These are phyloP conservation scores for Sebastes nivosus DNA, from an alignment of 2,797 vertebrate species.

Conservation along the genomic window DNA sequence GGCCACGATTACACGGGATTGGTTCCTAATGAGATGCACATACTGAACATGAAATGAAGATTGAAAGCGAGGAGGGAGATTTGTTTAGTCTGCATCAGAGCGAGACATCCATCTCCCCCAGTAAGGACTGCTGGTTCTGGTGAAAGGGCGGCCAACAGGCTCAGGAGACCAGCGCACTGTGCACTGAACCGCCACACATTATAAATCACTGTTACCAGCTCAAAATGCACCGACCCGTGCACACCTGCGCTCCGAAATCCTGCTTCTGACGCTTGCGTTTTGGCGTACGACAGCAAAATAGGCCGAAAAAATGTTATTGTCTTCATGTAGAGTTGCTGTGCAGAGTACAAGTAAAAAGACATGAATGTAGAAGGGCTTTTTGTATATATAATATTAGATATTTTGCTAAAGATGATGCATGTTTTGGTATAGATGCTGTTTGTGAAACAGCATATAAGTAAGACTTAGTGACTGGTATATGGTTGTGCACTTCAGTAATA, in stretches of 20 bases:
- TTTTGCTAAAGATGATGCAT: not conserved
- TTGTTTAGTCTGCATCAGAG: slow-evolving; percentile 63
- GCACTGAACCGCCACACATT: slow-evolving; percentile 58
- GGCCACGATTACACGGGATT: slow-evolving; percentile 35
- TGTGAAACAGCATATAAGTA: not conserved
- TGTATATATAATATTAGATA: not conserved
- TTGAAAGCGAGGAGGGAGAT: slow-evolving; percentile 54
- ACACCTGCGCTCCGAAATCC: slow-evolving; percentile 59
- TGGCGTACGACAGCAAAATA: slow-evolving; percentile 20
- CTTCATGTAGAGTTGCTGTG: slow-evolving; percentile 6
- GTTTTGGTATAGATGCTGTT: not conserved
- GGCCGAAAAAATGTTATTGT: not conserved
- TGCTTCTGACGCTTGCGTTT: slow-evolving; percentile 21
- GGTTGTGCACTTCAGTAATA: slow-evolving; percentile 43
- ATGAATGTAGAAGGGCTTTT: not conserved
- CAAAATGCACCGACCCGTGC: slow-evolving; percentile 35
- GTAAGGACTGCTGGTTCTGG: slow-evolving; percentile 62
- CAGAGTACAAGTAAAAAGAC: not conserved
- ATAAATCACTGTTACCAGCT: slow-evolving; percentile 72
- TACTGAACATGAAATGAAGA: slow-evolving; percentile 53
- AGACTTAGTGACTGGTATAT: slow-evolving; percentile 5
- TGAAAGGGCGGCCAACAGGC: slow-evolving; percentile 69
- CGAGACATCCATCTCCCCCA: slow-evolving; percentile 64
- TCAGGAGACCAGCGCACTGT: slow-evolving; percentile 61
- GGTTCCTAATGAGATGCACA: slow-evolving; percentile 53